Evolutionary conservation across 1,140 invertebrate genomes (phyloP).

Genomic region (Lepidostoma basale): DNA sequence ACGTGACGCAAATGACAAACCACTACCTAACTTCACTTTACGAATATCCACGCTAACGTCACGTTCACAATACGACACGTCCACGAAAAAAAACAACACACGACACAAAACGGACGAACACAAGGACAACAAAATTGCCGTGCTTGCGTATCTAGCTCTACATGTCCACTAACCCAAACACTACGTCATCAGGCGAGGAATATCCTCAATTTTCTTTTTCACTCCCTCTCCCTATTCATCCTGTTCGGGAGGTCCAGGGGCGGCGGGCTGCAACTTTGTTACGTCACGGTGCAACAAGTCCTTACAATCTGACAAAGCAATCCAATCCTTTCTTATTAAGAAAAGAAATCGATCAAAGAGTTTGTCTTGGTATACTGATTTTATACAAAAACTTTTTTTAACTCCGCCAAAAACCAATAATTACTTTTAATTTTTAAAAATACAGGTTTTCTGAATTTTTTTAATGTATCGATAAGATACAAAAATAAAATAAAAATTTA

Average conservation of each 20-base stretch:
- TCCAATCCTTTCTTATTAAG: too few species aligned
- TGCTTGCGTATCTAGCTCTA: conserved; percentile 62
- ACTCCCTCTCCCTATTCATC: conserved; percentile 44
- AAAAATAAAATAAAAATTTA: too few species aligned
- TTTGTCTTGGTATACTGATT: too few species aligned
- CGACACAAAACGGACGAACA: conserved; percentile 60
- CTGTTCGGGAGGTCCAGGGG: conserved; percentile 35
- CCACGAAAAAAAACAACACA: conserved; percentile 53
- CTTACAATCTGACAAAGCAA: neutral
- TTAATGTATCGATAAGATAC: too few species aligned
- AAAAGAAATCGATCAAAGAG: too few species aligned
- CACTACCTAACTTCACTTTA: conserved; percentile 32
- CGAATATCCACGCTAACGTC: conserved; percentile 49
- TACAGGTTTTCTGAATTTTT: too few species aligned
- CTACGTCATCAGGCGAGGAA: conserved; percentile 38
- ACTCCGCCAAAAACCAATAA: too few species aligned
- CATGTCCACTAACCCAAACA: conserved; percentile 62
- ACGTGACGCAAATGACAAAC: conserved; percentile 13
- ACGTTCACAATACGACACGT: conserved; percentile 54
- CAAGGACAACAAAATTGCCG: conserved; percentile 62
- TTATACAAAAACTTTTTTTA: too few species aligned
- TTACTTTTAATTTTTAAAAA: too few species aligned
- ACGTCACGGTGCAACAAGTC: conserved; percentile 24
- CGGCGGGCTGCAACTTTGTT: conserved; percentile 30
- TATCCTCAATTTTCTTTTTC: conserved; percentile 48